phyloP scores from a whole-genome alignment of 2,113 vertebrate genomes.

The Thomomys bottae region DNA sequence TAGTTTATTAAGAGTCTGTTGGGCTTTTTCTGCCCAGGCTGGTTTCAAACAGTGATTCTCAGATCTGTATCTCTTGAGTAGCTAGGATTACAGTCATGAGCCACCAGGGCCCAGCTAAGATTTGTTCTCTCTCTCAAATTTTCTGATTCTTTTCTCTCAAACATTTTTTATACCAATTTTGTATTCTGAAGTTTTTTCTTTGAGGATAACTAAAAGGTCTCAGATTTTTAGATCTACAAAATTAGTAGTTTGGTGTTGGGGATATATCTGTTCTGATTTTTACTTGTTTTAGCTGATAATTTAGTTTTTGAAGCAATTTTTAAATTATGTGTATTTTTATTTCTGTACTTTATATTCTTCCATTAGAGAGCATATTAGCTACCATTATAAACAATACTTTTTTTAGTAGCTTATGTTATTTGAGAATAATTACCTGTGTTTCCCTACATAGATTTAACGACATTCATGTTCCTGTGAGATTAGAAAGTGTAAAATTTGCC shows the following conservation, averaged over 20 bases:
- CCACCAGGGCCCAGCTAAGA: too few species aligned
- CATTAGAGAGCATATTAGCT: background rate
- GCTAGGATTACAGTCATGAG: too few species aligned
- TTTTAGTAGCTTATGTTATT: constrained; percentile 11
- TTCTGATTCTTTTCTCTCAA: background rate
- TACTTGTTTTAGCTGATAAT: background rate
- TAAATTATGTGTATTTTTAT: background rate
- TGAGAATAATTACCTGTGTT: constrained; percentile 63
- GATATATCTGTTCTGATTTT: constrained; percentile 11
- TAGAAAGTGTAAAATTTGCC: constrained; percentile 99
- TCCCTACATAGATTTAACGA: constrained; percentile 95
- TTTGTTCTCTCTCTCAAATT: background rate
- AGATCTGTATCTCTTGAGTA: too few species aligned
- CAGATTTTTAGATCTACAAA: background rate
- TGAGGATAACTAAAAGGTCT: constrained; percentile 34
- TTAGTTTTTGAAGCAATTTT: constrained; percentile 9
- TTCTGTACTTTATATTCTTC: background rate
- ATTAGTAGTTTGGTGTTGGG: background rate
- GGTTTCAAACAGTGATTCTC: too few species aligned
- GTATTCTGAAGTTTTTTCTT: constrained; percentile 16
- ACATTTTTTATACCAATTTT: constrained; percentile 1
- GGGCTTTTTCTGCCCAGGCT: too few species aligned
- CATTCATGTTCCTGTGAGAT: constrained; percentile 98
- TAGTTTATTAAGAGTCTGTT: too few species aligned
- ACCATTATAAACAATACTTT: constrained; percentile 2